phyloP scores from a whole-genome alignment of 92 coral and sea anemone species.

The Phymanthus crucifer region DNA sequence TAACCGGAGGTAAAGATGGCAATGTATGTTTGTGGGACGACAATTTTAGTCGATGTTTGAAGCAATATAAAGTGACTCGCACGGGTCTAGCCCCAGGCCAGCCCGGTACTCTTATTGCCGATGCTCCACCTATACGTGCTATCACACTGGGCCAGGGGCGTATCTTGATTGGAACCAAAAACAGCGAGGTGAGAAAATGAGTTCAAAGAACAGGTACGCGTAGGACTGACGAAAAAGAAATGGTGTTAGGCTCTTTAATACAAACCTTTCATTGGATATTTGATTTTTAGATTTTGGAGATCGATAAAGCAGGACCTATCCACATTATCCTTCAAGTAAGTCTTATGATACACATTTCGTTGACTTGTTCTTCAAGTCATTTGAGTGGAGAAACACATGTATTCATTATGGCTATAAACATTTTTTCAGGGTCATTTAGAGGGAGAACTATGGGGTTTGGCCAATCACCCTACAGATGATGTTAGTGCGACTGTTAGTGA shows the following conservation, averaged over 20 bases:
- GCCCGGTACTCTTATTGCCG: constrained; percentile 71
- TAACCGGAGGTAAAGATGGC: constrained; percentile 98
- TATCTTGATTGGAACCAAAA: constrained; percentile 90
- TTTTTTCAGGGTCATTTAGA: constrained; percentile 83
- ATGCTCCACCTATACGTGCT: constrained; percentile 89
- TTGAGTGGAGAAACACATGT: background rate
- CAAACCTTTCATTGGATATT: no score
- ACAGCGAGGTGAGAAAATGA: constrained; percentile 78
- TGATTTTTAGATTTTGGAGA: constrained; percentile 78
- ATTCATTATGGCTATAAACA: background rate
- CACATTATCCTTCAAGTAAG: constrained; percentile 86
- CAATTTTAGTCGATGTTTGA: constrained; percentile 87
- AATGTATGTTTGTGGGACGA: constrained; percentile 92
- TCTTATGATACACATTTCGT: no score
- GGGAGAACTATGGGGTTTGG: constrained; percentile 97
- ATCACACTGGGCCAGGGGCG: constrained; percentile 95
- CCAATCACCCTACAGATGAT: constrained; percentile 87
- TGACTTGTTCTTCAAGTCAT: background rate
- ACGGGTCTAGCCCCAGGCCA: constrained; percentile 81
- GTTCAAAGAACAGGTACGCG: no score
- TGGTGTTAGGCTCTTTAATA: no score
- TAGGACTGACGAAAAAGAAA: no score
- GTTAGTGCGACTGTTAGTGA: constrained; percentile 92
- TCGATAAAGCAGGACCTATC: constrained; percentile 94
- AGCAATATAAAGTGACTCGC: constrained; percentile 88